Percentiles rank a stretch among this genome's conserved stretches.
These are phyloP conservation scores for Amphipyra tragopoginis DNA, from an alignment of 2,888 invertebrate genomes.

Conservation along the genomic window DNA sequence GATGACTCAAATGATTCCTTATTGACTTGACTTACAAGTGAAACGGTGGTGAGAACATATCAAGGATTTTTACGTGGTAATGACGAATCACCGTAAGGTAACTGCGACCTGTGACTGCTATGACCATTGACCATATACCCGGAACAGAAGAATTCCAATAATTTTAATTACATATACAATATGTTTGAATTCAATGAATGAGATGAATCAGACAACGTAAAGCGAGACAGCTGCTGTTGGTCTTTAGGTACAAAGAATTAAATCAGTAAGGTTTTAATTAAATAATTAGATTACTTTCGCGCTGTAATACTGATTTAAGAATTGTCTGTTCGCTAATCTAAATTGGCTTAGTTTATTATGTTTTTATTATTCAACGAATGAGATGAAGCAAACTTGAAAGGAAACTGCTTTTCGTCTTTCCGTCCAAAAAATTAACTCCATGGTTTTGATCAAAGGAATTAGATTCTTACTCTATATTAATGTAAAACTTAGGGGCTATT, in stretches of 20 bases:
- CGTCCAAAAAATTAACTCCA: too few species aligned
- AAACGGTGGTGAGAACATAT: constrained; percentile 48
- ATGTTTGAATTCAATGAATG: constrained; percentile 7
- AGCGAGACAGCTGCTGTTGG: constrained; percentile 16
- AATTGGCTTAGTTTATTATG: constrained; percentile 35
- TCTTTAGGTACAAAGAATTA: neutral
- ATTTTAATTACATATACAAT: too few species aligned
- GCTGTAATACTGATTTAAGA: constrained; percentile 12
- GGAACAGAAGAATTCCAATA: constrained; percentile 40
- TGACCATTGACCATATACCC: constrained; percentile 19
- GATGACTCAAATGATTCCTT: constrained; percentile 69
- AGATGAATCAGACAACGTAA: constrained; percentile 42
- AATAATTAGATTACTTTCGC: neutral
- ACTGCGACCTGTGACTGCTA: constrained; percentile 12
- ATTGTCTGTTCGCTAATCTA: constrained; percentile 33
- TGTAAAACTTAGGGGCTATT: too few species aligned
- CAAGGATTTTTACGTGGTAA: constrained; percentile 61
- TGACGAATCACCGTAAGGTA: constrained; percentile 57
- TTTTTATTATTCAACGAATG: too few species aligned
- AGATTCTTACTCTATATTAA: too few species aligned
- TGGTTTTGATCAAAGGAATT: too few species aligned
- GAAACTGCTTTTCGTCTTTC: too few species aligned
- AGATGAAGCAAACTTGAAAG: too few species aligned
- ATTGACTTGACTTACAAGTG: constrained; percentile 55
- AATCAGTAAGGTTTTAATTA: neutral